These are phyloP conservation scores for Ivindomyrus marchei DNA, from an alignment of 2,113 vertebrate genomes.

Conservation along the genomic window DNA sequence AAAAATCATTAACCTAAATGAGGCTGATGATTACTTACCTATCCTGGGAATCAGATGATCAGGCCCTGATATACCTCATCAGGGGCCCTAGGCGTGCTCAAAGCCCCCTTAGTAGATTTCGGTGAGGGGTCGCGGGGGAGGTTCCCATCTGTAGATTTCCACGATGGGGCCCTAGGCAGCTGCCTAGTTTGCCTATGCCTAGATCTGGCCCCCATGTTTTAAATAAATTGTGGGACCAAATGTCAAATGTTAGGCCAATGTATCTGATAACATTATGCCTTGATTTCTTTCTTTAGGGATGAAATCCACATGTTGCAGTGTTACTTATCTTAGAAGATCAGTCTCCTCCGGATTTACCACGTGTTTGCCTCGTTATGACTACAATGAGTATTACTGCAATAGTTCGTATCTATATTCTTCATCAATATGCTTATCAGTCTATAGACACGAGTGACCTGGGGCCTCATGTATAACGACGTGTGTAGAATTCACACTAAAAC, in stretches of 20 bases:
- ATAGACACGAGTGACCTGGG: background rate
- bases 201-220: background rate
- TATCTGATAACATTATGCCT: background rate
- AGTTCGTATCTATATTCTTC: background rate
- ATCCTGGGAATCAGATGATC: no score
- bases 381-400: background rate
- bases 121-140: background rate
- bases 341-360: background rate
- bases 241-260: background rate
- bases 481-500: no score
- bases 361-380: background rate
- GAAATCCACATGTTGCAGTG: background rate
- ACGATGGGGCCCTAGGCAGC: background rate
- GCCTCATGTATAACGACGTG: no score
- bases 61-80: no score
- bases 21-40: no score
- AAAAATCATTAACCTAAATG: no score
- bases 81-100: no score
- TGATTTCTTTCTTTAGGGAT: background rate
- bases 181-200: background rate
- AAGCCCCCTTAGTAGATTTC: background rate
- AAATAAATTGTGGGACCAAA: background rate
- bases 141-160: background rate
- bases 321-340: background rate
- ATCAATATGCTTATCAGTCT: background rate